Conservation (phyloP, 2,888 invertebrate species). For the Hipparchia semele region DNA sequence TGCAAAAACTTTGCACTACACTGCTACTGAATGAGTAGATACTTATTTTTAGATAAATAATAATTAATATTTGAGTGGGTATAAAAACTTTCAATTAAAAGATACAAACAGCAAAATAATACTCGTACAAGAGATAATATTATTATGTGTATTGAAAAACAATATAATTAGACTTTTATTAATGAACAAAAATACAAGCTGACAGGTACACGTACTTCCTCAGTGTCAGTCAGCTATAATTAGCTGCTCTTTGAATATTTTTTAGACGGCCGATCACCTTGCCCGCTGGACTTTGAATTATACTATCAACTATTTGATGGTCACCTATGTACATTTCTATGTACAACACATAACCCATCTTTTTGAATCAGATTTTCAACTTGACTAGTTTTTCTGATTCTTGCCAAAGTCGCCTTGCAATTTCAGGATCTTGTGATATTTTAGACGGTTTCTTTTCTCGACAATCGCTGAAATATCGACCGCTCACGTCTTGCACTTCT, state of each 20-base stretch:
- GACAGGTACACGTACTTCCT: neutral
- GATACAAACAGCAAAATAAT: no score
- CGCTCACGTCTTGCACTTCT: constrained; percentile 82
- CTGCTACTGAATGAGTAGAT: no score
- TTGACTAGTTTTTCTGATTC: constrained; percentile 84
- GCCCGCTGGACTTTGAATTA: neutral
- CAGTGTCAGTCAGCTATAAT: neutral
- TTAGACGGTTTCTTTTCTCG: constrained; percentile 75
- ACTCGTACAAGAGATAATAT: no score
- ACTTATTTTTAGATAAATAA: no score
- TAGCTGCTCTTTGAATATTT: constrained; percentile 1
- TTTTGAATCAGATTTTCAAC: constrained; percentile 36
- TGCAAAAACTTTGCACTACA: no score
- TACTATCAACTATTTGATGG: neutral
- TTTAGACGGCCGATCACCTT: neutral
- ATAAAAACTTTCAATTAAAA: no score
- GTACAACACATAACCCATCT: no score
- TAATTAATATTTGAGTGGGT: no score
- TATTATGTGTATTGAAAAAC: no score
- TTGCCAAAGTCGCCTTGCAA: constrained; percentile 84
- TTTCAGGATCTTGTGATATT: constrained; percentile 75
- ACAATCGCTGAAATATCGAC: constrained; percentile 86
- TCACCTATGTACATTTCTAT: neutral
- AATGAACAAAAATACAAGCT: neutral
- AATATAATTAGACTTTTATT: no score